Percentiles rank a stretch among this genome's conserved stretches.
Conservation (phyloP, 2,797 vertebrate genomes). For the Eupleurogrammus muticus region DNA sequence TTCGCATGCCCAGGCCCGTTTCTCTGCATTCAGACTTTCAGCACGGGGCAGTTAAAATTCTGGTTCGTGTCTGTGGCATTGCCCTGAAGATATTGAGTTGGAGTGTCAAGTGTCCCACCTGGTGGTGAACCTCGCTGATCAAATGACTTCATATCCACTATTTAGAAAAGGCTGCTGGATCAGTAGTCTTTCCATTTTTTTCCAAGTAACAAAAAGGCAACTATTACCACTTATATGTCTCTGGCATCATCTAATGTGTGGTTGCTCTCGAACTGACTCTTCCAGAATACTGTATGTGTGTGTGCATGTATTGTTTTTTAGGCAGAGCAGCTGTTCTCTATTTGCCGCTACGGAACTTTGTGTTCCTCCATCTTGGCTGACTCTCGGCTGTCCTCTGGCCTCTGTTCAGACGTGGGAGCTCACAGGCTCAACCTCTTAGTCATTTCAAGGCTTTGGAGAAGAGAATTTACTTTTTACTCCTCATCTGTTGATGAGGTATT, state of each 20-base stretch:
- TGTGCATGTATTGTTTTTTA: constrained; percentile 25
- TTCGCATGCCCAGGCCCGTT: constrained; percentile 16
- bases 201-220: constrained; percentile 27
- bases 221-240: constrained; percentile 17
- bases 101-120: constrained; percentile 67
- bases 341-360: constrained; percentile 50
- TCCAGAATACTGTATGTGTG: constrained; percentile 3
- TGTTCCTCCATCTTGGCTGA: constrained; percentile 65
- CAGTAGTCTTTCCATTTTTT: constrained; percentile 26
- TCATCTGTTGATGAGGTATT: constrained; percentile 61
- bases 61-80: constrained; percentile 46
- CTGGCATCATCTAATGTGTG: background rate
- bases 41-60: constrained; percentile 21
- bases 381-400: constrained; percentile 51
- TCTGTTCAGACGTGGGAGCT: constrained; percentile 26
- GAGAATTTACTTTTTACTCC: constrained; percentile 43
- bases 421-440: constrained; percentile 40
- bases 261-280: constrained; percentile 11
- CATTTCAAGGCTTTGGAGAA: constrained; percentile 37
- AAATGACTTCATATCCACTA: constrained; percentile 36
- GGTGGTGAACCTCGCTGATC: constrained; percentile 44
- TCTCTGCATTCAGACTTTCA: constrained; percentile 36
- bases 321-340: constrained; percentile 57
- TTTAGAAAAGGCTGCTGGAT: constrained; percentile 24
- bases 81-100: constrained; percentile 47